Evolutionary conservation across 2,113 vertebrate genomes (phyloP), one percentile per base, ranked within the genome.

Genomic region (Hymenochirus boettgeri): DNA sequence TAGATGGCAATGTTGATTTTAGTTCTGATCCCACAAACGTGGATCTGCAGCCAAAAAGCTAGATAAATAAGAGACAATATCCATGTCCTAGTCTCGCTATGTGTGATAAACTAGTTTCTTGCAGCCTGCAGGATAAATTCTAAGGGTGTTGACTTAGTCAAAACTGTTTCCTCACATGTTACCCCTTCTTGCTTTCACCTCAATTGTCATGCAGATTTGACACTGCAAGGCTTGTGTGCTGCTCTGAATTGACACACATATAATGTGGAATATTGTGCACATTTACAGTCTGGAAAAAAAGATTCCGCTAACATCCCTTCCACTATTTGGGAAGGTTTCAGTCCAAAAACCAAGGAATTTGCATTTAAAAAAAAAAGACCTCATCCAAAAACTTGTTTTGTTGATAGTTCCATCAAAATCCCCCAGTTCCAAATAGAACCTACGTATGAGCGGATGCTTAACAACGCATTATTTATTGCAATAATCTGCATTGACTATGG

Each of bases 131-230:
- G 92, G 88, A 90, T 83, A 87, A 86, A 84, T 92, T 84, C 85
- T 80, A 82, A 85, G 89, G 88, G 88, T 87, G 89, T 85, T 84
- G 85, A 85, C 82, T 88, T 88, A 80, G 90, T 77, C 87, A 76
- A 88, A 90, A 87, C 75, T 83, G 87, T 79, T 88, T 89, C 88
- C 89, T 86, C 88, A 76, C 85, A 84, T 87, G 85, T 88, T 87
- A 85, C 84, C 86, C 15, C 85, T 91, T 89, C 89, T 88, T 85
- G 90, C 86, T 82, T 93, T 98, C 93, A 97, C 96, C 94, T 95
- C 93, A 99, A 97, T 97, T 97, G 94, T 99, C 94, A 96, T 85
- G 90, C 91, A 96, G 92, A 98, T 98, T 96, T 98, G 94, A 96
- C 94, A 94, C 93, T 74, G 77, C 85, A 83, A 92, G 89, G 89